These are phyloP conservation scores for Pelagia noctiluca DNA, from an alignment of 30 jellyfish, hydroid and myxozoan species.

Conservation along the genomic window DNA sequence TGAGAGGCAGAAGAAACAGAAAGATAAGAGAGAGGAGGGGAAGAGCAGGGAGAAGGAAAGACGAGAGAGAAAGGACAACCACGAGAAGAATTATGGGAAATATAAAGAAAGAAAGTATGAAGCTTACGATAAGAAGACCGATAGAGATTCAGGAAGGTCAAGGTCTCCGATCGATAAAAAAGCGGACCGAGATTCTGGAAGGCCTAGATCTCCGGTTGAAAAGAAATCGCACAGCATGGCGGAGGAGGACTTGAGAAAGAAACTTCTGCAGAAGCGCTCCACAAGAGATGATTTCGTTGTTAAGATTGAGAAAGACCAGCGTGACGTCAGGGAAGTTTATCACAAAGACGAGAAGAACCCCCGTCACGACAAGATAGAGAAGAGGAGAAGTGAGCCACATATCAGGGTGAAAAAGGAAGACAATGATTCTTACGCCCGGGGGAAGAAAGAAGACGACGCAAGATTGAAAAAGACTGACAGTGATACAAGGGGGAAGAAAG, in stretches of 20 bases:
- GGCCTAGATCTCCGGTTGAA: constrained; percentile 38
- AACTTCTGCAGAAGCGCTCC: constrained; percentile 51
- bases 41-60: constrained; percentile 34
- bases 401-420: too few relatives aligned
- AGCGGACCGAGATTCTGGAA: constrained; percentile 10
- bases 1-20: constrained; percentile 6
- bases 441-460: constrained; percentile 1
- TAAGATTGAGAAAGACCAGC: neutral
- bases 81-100: constrained; percentile 39
- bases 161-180: too few relatives aligned
- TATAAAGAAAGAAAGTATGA: neutral
- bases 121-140: constrained; percentile 14
- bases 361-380: too few relatives aligned
- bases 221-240: constrained; percentile 14
- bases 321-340: constrained; percentile 22
- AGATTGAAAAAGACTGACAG: neutral
- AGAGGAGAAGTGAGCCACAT: too few relatives aligned
- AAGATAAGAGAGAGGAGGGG: constrained; percentile 7
- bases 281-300: constrained; percentile 14
- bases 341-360: constrained; percentile 21
- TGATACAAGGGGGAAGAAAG: neutral
- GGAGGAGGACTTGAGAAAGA: constrained; percentile 70
- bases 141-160: neutral
- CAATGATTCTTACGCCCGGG: too few relatives aligned
- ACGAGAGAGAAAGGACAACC: constrained; percentile 37